Evolutionary conservation across 2,113 vertebrate species (phyloP).

Genomic region (Lynx canadensis): DNA sequence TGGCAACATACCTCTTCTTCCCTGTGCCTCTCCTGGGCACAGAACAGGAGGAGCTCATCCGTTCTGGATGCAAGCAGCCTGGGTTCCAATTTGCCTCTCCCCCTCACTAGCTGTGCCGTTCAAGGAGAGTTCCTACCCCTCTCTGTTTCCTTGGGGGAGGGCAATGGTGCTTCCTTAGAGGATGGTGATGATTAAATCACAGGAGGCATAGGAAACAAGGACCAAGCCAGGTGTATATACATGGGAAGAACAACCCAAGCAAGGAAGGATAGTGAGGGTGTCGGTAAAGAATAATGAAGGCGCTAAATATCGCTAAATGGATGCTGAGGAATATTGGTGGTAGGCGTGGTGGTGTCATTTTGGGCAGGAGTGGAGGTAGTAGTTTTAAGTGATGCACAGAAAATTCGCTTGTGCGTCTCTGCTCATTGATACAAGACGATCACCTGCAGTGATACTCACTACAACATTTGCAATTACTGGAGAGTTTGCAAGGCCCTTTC

Average conservation of each 20-base stretch:
- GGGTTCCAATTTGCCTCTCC: not conserved
- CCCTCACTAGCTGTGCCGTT: not conserved
- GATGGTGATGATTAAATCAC: not conserved
- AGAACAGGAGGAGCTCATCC: accelerated
- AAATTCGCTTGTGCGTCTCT: not conserved
- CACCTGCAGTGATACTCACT: not conserved
- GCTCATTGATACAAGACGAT: not conserved
- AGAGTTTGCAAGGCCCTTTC: not conserved
- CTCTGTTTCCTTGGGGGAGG: not conserved
- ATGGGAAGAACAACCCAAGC: not conserved
- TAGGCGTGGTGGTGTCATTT: accelerated
- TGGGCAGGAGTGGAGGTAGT: not conserved
- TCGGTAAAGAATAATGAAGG: not conserved
- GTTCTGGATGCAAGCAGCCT: accelerated
- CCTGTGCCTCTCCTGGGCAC: not conserved
- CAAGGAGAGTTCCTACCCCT: not conserved
- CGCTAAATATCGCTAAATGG: accelerated
- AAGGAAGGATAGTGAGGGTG: no score
- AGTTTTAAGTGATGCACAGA: not conserved
- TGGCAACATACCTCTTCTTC: not conserved
- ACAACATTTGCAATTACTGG: not conserved
- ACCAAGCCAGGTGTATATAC: accelerated
- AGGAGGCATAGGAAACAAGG: accelerated
- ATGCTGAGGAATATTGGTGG: not conserved
- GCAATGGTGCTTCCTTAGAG: accelerated